Evolutionary conservation across 2,113 vertebrate genomes (phyloP).

Genomic region (Laticauda colubrina): DNA sequence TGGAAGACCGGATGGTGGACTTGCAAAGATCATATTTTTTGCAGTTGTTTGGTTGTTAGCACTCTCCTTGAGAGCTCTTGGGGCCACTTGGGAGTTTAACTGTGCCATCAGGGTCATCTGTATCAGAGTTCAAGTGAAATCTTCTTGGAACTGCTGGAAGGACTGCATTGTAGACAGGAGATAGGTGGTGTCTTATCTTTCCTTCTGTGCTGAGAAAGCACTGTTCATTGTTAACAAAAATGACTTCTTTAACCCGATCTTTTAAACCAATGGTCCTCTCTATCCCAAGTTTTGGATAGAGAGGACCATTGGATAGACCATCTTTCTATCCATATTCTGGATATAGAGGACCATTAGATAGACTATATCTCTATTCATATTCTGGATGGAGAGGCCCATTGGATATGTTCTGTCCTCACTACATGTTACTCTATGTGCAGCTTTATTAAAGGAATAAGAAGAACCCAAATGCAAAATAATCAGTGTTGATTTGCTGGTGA

Average conservation of each 20-base stretch:
- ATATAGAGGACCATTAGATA: too few species aligned
- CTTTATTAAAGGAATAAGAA: too few species aligned
- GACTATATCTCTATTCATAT: not conserved
- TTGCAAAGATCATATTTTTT: not conserved
- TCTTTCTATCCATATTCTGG: too few species aligned
- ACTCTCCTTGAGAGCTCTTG: not conserved
- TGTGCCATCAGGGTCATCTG: not conserved
- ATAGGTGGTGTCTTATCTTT: not conserved
- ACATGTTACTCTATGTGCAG: too few species aligned
- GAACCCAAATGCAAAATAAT: too few species aligned
- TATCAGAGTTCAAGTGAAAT: not conserved
- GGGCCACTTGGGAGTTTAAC: not conserved
- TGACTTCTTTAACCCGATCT: not conserved
- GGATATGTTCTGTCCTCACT: too few species aligned
- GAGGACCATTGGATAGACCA: too few species aligned
- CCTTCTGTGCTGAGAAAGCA: not conserved
- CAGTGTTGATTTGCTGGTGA: too few species aligned
- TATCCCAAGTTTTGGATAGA: too few species aligned
- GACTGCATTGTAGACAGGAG: not conserved
- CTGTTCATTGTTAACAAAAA: not conserved
- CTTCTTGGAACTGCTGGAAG: not conserved
- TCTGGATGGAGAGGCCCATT: not conserved
- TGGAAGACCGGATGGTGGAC: not conserved
- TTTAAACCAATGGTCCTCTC: not conserved
- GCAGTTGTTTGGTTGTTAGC: not conserved